phyloP scores from a whole-genome alignment of 2,113 vertebrate species.

The Butastur rufipennis region DNA sequence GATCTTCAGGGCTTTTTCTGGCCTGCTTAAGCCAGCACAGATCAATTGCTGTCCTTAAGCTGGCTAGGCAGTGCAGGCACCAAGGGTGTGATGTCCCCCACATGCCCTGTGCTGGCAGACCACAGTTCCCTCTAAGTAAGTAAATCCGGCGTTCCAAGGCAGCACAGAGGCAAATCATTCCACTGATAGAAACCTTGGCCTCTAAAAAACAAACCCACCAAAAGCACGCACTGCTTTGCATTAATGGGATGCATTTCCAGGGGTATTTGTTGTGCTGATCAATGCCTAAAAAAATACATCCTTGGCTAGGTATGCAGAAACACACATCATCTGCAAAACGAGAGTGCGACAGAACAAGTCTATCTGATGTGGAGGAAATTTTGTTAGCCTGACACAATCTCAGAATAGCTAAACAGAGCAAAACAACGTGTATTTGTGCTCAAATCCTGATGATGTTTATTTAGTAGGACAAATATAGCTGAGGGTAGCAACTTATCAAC shows the following conservation, averaged over 20 bases:
- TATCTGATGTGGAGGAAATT: neutral
- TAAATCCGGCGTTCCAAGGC: neutral
- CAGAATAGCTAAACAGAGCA: slow-evolving; percentile 36
- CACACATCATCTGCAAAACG: accelerated
- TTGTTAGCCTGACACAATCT: neutral
- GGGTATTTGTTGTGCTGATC: neutral
- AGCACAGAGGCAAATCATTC: neutral
- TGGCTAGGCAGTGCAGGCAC: neutral
- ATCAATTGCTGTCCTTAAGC: neutral
- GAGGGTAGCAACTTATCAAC: slow-evolving; percentile 52
- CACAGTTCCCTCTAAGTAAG: neutral
- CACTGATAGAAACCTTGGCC: neutral
- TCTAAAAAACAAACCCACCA: neutral
- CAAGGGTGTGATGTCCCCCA: neutral
- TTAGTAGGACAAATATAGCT: slow-evolving; percentile 64
- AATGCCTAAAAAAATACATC: neutral
- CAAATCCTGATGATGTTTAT: slow-evolving; percentile 54
- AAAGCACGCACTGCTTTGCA: neutral
- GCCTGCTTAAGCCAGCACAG: neutral
- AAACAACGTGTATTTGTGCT: slow-evolving; percentile 46
- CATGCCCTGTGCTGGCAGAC: neutral
- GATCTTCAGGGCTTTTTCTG: neutral
- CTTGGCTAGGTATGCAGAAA: neutral
- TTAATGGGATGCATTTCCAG: neutral
- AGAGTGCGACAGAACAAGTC: accelerated